A percentile compares a stretch with the other conserved stretches of the same genome.
Conservation (phyloP, 2,797 vertebrate genomes). For the Aplochiton taeniatus region DNA sequence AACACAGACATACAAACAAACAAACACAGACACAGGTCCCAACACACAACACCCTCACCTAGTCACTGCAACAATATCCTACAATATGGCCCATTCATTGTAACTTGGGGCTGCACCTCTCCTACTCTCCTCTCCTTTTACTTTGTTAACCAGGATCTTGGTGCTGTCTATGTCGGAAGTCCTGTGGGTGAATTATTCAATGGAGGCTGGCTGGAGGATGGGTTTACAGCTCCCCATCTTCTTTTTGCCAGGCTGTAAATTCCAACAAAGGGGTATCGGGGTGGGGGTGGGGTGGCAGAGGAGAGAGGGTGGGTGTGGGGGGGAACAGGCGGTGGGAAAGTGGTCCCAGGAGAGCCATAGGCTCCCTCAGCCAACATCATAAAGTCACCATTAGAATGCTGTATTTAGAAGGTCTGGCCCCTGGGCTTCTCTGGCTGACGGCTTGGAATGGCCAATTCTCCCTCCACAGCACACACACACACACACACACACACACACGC, state of each 20-base stretch:
- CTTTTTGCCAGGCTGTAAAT: conserved; percentile 86
- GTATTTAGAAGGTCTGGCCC: conserved; percentile 87
- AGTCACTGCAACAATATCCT: conserved; percentile 64
- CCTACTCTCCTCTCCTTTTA: conserved; percentile 91
- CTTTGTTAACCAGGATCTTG: conserved; percentile 89
- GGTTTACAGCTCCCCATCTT: conserved; percentile 85
- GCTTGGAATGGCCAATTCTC: conserved; percentile 20
- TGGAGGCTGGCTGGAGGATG: conserved; percentile 71
- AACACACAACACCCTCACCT: conserved; percentile 1
- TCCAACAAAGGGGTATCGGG: conserved; percentile 78
- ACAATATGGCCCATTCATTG: conserved; percentile 91
- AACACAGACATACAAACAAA: conserved; percentile 31
- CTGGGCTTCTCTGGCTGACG: conserved; percentile 70
- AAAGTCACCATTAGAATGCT: conserved; percentile 93
- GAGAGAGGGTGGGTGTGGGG: conserved; percentile 48
- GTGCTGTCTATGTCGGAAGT: conserved; percentile 92
- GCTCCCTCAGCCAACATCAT: conserved; percentile 92
- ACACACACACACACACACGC: too few species aligned
- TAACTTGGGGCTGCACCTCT: conserved; percentile 92
- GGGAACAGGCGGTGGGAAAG: conserved; percentile 74
- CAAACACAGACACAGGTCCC: conserved; percentile 27
- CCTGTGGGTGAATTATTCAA: conserved; percentile 92
- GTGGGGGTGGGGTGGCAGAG: too few species aligned
- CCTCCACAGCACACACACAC: conserved; percentile 19
- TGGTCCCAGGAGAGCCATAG: conserved; percentile 87